Base-by-base conservation (phyloP, 1,140 invertebrate species). In the Camponotus vicinus region DNA sequence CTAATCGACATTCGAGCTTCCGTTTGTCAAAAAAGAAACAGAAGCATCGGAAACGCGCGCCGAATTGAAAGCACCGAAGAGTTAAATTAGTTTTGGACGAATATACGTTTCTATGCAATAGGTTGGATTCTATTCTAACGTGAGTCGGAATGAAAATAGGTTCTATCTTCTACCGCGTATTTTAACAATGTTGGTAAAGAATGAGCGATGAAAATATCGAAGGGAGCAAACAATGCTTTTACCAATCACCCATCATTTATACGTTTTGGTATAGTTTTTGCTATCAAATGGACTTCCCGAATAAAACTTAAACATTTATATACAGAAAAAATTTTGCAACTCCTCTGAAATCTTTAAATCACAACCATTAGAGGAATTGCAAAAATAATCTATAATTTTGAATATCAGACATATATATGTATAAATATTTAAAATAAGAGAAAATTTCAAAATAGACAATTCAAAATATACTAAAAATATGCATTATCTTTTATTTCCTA, bases 1-100 rank as follows among this genome's bases (percentile, higher is more conserved):
- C 73, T 85, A 85, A 85, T 85, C 83, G 63, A 71, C 49, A 45
- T 55, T 80, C 45, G 64, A 40, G 45, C 34, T 69, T 55, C 8
- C 77, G 77, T 80, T 80, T 70, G 45, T 80, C 77, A 80, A 80
- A 80, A 80, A 66, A 80, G 64, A 69, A 69, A 69, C 77, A 80
- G 69, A 80, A 55, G 77, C 64, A 80, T 79, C 77, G 67, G 11
- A 71, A 73, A 37, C 40, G 67, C 69, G 79, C 55, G 52, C 18
- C 27, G 67, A 55, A 69, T 57, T 83, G 69, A 83, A 83, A 73
- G 79, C 79, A 61, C 40, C 69, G 69, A 75, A 83, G 69, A 75
- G 79, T 83, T 83, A 83, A 83, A 83, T 83, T 83, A 83, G 79
- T 83, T 83, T 83, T 73, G 69, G 4, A 57, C 69, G 57, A 49